These are phyloP conservation scores for Lithosia quadra DNA, from an alignment of 2,888 invertebrate species.

Conservation along the genomic window DNA sequence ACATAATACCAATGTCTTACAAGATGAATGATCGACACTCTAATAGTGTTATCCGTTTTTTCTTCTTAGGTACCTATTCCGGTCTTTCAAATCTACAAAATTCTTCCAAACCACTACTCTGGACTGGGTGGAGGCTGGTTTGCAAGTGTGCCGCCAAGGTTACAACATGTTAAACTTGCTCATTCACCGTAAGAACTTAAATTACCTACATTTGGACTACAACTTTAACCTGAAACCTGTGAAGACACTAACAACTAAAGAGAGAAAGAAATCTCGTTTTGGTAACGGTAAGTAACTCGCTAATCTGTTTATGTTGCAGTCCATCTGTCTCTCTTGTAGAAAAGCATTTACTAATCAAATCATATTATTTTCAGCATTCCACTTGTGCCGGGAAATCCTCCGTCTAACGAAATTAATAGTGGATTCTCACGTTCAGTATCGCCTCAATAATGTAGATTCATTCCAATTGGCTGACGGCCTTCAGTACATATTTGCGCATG, in stretches of 20 bases:
- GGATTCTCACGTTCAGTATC: constrained; percentile 99
- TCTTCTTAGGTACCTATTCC: constrained; percentile 93
- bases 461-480: constrained; percentile 99
- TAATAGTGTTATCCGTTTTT: not conserved
- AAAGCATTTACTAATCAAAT: constrained; percentile 3
- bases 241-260: constrained; percentile 99
- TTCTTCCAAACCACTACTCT: constrained; percentile 99
- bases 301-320: no score
- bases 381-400: constrained; percentile 99
- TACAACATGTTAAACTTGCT: constrained; percentile 99
- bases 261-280: constrained; percentile 99
- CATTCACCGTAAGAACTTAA: constrained; percentile 99
- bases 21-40: not conserved
- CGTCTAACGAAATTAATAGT: constrained; percentile 99
- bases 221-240: constrained; percentile 99
- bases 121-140: constrained; percentile 99
- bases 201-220: constrained; percentile 99
- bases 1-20: not conserved
- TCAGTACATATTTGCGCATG: constrained; percentile 99
- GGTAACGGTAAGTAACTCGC: constrained; percentile 91
- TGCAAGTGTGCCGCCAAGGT: constrained; percentile 99
- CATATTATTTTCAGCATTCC: constrained; percentile 92
- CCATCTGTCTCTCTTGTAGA: no score
- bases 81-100: constrained; percentile 99
- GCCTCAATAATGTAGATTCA: constrained; percentile 99